A percentile compares a stretch with the other conserved stretches of the same genome.
These are phyloP conservation scores for Microctenopoma steveboyesi DNA, from an alignment of 2,797 vertebrate species.

Conservation along the genomic window DNA sequence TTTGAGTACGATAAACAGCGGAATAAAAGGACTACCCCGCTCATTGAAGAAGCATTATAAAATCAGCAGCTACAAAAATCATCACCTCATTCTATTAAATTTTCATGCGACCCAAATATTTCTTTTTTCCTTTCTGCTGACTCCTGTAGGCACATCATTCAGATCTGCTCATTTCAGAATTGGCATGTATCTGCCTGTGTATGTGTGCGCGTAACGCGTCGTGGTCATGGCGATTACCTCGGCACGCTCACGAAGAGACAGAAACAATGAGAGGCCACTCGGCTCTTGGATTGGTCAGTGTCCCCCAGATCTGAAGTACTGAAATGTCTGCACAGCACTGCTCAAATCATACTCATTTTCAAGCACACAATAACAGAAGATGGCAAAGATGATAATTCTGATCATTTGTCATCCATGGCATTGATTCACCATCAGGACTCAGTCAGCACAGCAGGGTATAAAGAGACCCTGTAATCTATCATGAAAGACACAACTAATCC, in stretches of 20 bases:
- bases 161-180: conserved; percentile 50
- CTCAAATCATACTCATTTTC: conserved; percentile 29
- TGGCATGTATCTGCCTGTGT: conserved; percentile 9
- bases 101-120: conserved; percentile 79
- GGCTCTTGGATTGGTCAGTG: conserved; percentile 40
- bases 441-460: conserved; percentile 46
- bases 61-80: conserved; percentile 44
- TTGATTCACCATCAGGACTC: conserved; percentile 59
- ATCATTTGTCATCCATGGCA: conserved; percentile 52
- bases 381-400: conserved; percentile 27
- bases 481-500: conserved; percentile 78
- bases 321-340: conserved; percentile 2
- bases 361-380: conserved; percentile 25
- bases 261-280: conserved; percentile 27
- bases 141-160: conserved; percentile 42
- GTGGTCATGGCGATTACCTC: conserved; percentile 60
- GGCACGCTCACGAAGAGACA: conserved; percentile 39
- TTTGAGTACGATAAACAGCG: conserved; percentile 41
- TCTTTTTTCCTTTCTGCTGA: conserved; percentile 60
- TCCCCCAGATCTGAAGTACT: conserved; percentile 23
- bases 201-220: conserved; percentile 17
- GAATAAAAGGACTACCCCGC: conserved; percentile 34
- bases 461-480: conserved; percentile 73
- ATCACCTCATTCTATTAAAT: conserved; percentile 53
- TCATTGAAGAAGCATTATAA: conserved; percentile 10